Evolutionary conservation across 2,113 vertebrate genomes (phyloP).

Genomic region (Spermophilus dauricus): DNA sequence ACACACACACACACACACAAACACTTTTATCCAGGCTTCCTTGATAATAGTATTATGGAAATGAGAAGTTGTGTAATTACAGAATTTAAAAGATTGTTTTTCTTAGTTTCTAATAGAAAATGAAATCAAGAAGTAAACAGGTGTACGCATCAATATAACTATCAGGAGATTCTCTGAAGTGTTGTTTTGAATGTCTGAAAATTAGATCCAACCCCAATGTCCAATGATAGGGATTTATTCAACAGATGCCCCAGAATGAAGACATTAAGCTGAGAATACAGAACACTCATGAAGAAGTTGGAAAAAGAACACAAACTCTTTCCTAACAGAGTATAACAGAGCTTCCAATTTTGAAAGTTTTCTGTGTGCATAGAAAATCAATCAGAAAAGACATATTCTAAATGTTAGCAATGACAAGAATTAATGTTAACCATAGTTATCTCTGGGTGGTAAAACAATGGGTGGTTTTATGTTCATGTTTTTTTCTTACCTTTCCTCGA

Average conservation of each 20-base stretch:
- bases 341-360: constrained; percentile 12
- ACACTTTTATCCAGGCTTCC: not conserved
- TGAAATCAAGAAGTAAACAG: not conserved
- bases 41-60: not conserved
- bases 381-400: constrained; percentile 40
- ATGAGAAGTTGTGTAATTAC: not conserved
- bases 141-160: not conserved
- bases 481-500: constrained; percentile 41
- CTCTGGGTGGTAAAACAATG: not conserved
- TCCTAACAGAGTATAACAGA: not conserved
- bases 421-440: constrained; percentile 31
- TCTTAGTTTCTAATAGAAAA: constrained; percentile 37
- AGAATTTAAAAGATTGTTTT: not conserved
- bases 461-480: constrained; percentile 32
- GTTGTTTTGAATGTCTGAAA: not conserved
- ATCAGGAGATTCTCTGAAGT: not conserved
- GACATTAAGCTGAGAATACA: not conserved
- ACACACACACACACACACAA: not conserved
- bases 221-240: not conserved
- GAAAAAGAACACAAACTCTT: not conserved
- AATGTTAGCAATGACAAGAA: constrained; percentile 61
- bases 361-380: not conserved
- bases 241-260: not conserved
- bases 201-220: not conserved
- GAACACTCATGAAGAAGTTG: constrained; percentile 16